These are phyloP conservation scores for Caenorhabditis briggsae DNA, from an alignment of 1,140 invertebrate species.

Conservation along the genomic window DNA sequence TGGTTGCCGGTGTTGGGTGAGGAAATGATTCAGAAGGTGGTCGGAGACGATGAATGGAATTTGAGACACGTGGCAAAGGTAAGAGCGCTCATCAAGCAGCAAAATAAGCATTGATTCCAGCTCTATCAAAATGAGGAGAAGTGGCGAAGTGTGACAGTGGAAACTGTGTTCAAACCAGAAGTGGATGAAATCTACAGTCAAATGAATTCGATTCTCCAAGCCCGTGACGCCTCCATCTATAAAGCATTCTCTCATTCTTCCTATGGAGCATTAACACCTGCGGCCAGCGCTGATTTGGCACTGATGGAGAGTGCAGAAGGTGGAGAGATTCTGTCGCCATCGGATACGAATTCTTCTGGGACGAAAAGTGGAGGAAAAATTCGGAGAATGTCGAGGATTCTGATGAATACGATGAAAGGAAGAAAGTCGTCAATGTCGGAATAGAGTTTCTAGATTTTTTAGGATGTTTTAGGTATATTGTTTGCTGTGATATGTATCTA, in stretches of 20 bases:
- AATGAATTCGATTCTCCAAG: slow-evolving; percentile 26
- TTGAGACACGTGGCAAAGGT: slow-evolving; percentile 19
- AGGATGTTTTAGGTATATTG: not conserved
- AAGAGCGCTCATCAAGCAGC: too few species aligned
- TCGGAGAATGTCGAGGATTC: slow-evolving; percentile 7
- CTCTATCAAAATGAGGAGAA: slow-evolving; percentile 44
- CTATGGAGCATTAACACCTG: not conserved
- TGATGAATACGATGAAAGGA: slow-evolving; percentile 15
- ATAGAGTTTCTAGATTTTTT: not conserved
- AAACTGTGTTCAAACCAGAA: slow-evolving; percentile 32
- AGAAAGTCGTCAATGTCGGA: not conserved
- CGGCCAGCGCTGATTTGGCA: slow-evolving; percentile 9
- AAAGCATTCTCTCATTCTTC: slow-evolving; percentile 40
- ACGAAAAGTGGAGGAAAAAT: slow-evolving; percentile 21
- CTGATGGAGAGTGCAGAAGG: slow-evolving; percentile 35
- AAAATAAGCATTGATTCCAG: not conserved
- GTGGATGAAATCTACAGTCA: slow-evolving; percentile 30
- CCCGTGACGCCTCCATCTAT: slow-evolving; percentile 22
- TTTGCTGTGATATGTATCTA: slow-evolving; percentile 16
- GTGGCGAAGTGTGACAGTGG: slow-evolving; percentile 21
- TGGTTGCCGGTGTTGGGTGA: slow-evolving; percentile 14
- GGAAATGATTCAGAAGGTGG: slow-evolving; percentile 9
- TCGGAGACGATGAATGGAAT: slow-evolving; percentile 30
- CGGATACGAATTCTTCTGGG: not conserved
- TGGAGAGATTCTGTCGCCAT: not conserved